Evolutionary conservation across 2,113 vertebrate genomes (phyloP), one percentile per base, ranked within the genome.

Genomic region (Psilopogon haemacephalus): DNA sequence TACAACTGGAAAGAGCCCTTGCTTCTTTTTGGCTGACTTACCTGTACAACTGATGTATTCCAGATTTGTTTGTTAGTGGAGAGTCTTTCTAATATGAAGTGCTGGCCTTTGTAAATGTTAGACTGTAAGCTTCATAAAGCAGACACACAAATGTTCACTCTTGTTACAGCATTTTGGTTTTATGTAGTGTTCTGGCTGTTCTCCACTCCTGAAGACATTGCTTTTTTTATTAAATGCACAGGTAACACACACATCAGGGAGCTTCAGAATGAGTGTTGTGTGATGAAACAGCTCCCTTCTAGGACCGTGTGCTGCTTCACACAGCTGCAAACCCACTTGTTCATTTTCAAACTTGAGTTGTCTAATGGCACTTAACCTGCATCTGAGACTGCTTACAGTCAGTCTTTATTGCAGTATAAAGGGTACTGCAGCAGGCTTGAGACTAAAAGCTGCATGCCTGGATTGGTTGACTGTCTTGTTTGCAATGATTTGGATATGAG

Each of bases 81-180:
- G 94, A 95, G 91, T 97, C 97, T 95, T 91, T n/a, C n/a, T 7
- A 23, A 26, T 88, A 88, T 92, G 4, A 96, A 97, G 95, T 95
- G 94, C 95, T 96, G 89, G 87, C 94, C 76, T 97, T 89, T 98
- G 96, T 97, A 96, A 97, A 90, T 89, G 48, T 94, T 96, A 59
- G 78, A 97, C 93, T 96, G 91, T 95, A 95, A 95, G 87, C 95
- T 95, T 96, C 96, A 96, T 97, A 97, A 98, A 97, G 91, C 93
- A 46, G 97, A 93, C 40, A 33, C 94, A 97, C 91, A 92, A 96
- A 88, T 65, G 74, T 63, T 91, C 93, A 76, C 89, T 95, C 94
- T 91, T 91, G 70, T 96, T 88, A 69, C 89, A 75, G 73, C 76
- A 10, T 62, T 80, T 60, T 12, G 13, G 11, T 50, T 50, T 12